Evolutionary conservation across 2,888 invertebrate species (phyloP), one percentile per base, ranked within the genome.

Genomic region (Calliopum simillimum): DNA sequence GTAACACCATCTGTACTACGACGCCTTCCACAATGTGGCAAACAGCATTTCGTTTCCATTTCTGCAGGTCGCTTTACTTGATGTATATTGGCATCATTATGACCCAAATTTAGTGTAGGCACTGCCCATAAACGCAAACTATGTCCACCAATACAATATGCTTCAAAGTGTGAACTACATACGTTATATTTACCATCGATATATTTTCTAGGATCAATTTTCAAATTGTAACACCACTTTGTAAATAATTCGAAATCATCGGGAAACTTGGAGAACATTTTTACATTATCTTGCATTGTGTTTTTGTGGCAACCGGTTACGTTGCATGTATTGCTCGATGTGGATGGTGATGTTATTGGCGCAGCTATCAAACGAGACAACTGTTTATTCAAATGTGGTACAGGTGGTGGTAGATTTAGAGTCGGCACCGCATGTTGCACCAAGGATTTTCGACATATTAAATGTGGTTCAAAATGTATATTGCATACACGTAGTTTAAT

Each of bases 171-270:
- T 49, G 71, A 68, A 19, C 75, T 75, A 58, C 77, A 78, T 11
- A 78, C 71, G 61, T 71, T 68, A 68, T 75, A 78, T 43, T 72
- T 67, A n/a, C 75, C 75, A 44, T 78, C 76, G 23, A 74, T 68
- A 53, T 77, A 76, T 55, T 75, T 75, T 21, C 77, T 75, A 1
- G 76, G 76, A 72, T 78, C 77, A 25, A 78, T 75, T 75, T 78
- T 76, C 21, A 78, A 67, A 70, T 77, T 77, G 46, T 75, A 77
- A 74, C 77, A 78, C 77, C 77, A 78, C 71, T 78, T 78, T 21
- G 76, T 76, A 49, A 78, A 76, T 23, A 78, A 73, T 64, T 78
- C 76, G 43, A 75, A 75, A 66, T 77, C 77, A 3, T 68, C 68
- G 6, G 75, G 76, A 58, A 77, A 77, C 69, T 75, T 73, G 11